Conservation (phyloP, 1,140 invertebrate species). For the Triops cancriformis region DNA sequence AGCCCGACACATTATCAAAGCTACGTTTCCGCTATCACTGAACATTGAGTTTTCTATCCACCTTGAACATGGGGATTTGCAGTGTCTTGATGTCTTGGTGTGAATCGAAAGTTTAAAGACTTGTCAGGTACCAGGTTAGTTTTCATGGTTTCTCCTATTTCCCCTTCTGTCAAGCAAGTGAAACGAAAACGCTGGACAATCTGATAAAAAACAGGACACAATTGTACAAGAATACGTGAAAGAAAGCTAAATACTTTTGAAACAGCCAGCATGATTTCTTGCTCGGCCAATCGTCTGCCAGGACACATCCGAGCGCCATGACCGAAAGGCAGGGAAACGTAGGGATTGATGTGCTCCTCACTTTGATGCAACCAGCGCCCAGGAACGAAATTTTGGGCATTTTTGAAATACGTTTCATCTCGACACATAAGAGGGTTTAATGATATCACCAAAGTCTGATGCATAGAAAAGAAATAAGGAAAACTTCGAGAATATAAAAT, state of each 20-base stretch:
- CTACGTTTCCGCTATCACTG: no score
- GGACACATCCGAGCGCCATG: conserved; percentile 41
- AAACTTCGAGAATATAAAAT: neutral
- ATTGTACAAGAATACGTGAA: neutral
- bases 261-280: conserved; percentile 33
- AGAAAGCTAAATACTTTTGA: conserved; percentile 3
- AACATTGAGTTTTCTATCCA: neutral
- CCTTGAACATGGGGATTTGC: neutral
- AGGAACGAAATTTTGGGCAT: conserved; percentile 16
- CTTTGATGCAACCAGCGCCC: conserved; percentile 5
- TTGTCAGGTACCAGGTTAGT: neutral
- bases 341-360: conserved; percentile 31
- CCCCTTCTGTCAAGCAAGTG: neutral
- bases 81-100: neutral
- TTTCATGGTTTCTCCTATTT: neutral
- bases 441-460: conserved; percentile 17
- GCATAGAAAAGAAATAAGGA: neutral
- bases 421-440: conserved; percentile 21
- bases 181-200: neutral
- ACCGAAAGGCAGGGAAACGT: conserved; percentile 39
- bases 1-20: no score
- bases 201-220: neutral
- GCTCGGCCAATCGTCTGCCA: conserved; percentile 39
- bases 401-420: conserved; percentile 17
- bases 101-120: neutral